A percentile compares a stretch with the other conserved stretches of the same genome.
phyloP scores from a whole-genome alignment of 2,113 vertebrate genomes.

The Serilophus lunatus region DNA sequence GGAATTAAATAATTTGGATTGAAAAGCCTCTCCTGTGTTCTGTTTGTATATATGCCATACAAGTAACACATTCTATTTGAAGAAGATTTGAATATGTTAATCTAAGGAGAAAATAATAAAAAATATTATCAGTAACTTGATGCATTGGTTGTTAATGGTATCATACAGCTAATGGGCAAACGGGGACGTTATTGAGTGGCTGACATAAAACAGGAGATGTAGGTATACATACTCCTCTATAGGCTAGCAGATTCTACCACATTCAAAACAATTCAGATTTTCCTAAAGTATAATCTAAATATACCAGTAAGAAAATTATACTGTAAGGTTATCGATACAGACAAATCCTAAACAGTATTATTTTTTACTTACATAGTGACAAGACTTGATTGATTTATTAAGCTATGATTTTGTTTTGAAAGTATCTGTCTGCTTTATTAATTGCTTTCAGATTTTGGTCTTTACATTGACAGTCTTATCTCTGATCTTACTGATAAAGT shows the following conservation, averaged over 20 bases:
- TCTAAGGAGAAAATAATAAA: not conserved
- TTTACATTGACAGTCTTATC: not conserved
- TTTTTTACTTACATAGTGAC: not conserved
- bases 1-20: not conserved
- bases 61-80: not conserved
- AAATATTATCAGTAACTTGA: not conserved
- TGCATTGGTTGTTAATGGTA: not conserved
- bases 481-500: not conserved
- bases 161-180: not conserved
- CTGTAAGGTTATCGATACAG: not conserved
- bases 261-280: not conserved
- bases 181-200: not conserved
- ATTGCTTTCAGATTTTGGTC: not conserved
- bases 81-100: not conserved
- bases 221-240: not conserved
- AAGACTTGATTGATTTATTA: not conserved
- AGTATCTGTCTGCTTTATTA: not conserved
- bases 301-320: not conserved
- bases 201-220: not conserved
- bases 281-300: not conserved
- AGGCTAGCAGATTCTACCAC: not conserved
- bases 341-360: not conserved
- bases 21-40: not conserved
- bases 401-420: not conserved
- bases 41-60: not conserved